A percentile compares a stretch with the other conserved stretches of the same genome.
These are phyloP conservation scores for Eira barbara DNA, from an alignment of 2,113 vertebrate genomes.

Conservation along the genomic window DNA sequence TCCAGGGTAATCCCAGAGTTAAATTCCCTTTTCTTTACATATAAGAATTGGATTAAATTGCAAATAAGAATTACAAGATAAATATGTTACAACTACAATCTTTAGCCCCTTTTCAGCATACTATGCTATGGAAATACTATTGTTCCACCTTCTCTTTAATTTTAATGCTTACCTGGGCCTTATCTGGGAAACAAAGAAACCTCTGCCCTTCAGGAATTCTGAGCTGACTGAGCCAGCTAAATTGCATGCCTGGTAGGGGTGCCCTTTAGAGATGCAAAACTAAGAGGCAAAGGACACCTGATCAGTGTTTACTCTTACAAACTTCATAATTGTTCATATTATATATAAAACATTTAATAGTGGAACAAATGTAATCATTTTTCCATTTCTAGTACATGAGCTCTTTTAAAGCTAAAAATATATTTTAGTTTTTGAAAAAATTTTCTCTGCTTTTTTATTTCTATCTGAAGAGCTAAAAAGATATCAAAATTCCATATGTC, in stretches of 20 bases:
- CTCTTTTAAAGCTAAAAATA: conserved; percentile 21
- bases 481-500: conserved; percentile 25
- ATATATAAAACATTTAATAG: neutral
- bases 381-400: neutral
- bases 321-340: neutral
- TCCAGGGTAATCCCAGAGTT: neutral
- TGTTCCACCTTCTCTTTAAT: neutral
- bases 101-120: neutral
- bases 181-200: neutral
- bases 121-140: neutral
- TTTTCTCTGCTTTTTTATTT: conserved; percentile 33
- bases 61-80: neutral
- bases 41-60: neutral
- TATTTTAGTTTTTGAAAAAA: conserved; percentile 35
- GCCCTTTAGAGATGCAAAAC: conserved; percentile 43
- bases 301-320: neutral
- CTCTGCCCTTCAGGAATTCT: neutral
- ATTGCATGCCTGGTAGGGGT: neutral
- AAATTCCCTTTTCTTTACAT: neutral
- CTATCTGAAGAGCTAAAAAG: conserved; percentile 1
- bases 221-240: neutral
- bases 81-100: neutral
- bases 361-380: conserved; percentile 39
- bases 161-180: neutral
- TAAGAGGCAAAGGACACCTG: neutral